Evolutionary conservation across 2,888 invertebrate species (phyloP), one percentile per base, ranked within the genome.

Genomic region (Eumerus sabulonum): DNA sequence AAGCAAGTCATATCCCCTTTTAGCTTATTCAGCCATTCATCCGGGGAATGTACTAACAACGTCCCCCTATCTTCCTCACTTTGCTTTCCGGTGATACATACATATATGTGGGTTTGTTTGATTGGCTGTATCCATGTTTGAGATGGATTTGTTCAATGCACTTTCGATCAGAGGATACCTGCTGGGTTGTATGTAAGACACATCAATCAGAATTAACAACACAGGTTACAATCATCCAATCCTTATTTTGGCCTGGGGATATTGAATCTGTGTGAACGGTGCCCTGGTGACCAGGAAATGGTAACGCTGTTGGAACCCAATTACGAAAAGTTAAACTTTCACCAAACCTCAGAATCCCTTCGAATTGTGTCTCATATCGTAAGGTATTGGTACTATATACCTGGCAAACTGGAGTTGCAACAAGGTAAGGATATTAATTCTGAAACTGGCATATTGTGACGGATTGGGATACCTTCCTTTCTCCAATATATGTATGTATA

Each of bases 151-250:
- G 36, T 19, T 66, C 57, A 57, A 45, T 76, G 71, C 71, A 76
- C 60, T 71, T 62, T 42, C 51, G 47, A 72, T 77, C 51, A 72
- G 59, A 70, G n/a, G n/a, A 66, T 56, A 62, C 51, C 64, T 60
- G 64, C 27, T 27, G 27, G 27, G 27, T 4, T 27, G 27, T 27
- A 60, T 76, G 66, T 67, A 40, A 51, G 56, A 62, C 57, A 67
- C 42, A 77, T 77, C 72, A 77, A 77, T 77, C 76, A 77, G 72
- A 77, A 77, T 77, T 71, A 77, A 72, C 63, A 70, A 64, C 47
- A 14, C 63, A 50, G n/a, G n/a, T n/a, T n/a, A n/a, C 27, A 27
- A 27, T 27, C n/a, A n/a, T 27, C 27, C 27, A 2, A 4, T 27
- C 27, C 7, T 27, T 27, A 7, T 7, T 27, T 4, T 27, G 27